Base-by-base conservation (phyloP, 2,888 invertebrate genomes). In the Tetrapedia diversipes region DNA sequence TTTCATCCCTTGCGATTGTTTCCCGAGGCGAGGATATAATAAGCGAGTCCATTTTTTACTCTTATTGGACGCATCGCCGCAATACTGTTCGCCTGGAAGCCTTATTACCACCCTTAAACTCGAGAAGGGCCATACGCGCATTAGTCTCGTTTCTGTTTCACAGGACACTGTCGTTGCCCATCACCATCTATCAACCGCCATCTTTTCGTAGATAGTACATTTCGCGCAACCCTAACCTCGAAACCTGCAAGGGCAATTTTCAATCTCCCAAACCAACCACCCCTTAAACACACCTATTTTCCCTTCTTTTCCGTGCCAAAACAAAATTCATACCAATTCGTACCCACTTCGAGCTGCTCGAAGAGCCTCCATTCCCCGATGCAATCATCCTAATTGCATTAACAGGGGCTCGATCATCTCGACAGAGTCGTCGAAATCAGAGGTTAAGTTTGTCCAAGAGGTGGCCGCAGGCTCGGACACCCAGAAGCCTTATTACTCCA, bases 401-500 rank as follows among this genome's bases (percentile, higher is more conserved):
- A 43, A 29, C 60, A 7, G 43, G 29, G n/a, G n/a, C n/a, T 43
- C 22, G 29, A 60, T 59, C 29, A 11, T 2, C 27, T 16, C 27
- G 8, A 22, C 11, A 11, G 41, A 22, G 39, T 4, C 6, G 41
- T 47, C 19, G n/a, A 37, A 53, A 39, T 59, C 57, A 45, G 22
- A 43, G 59, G 41, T 51, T 37, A 59, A 51, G 43, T 47, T 29
- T 22, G 37, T 16, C 14, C 8, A 22, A 59, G 51, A 72, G 51
- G 45, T 53, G 68, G 56, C 32, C 34, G 29, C 4, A 51, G 57
- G 34, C 53, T 27, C 37, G 49, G 59, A 60, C 60, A 68, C 70
- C 54, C 72, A 65, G 79, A 79, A 79, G 79, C 68, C 78, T 71
- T 78, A 78, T 77, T 79, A 77, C 69, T 68, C 77, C 69, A 41